Base-by-base conservation (phyloP, 2,113 vertebrate genomes). In the Haemorhous mexicanus region DNA sequence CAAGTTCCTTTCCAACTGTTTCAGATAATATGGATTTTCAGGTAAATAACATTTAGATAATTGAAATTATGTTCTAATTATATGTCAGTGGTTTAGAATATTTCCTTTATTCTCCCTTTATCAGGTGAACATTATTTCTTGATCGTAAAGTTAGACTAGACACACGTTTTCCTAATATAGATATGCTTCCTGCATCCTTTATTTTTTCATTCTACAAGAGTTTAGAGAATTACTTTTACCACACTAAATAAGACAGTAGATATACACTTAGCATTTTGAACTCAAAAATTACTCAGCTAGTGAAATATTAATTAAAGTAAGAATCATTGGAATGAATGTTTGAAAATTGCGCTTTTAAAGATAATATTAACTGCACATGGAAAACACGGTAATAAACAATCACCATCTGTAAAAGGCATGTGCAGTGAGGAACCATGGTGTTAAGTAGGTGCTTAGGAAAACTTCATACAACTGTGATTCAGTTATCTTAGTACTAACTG, bases 111-210 rank as follows among this genome's bases (percentile, higher is more conserved):
- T 26, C 13, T 66, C 8, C 7, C 63, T 84, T 69, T 44, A 35
- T 39, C 7, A 47, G 24, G 13, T 20, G 10, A 73, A 7, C 13
- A 16, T 21, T 28, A 69, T 66, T 78, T 52, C 26, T 2, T 3
- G 12, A 41, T 18, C 4, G 11, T 53, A 33, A 75, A 46, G 21
- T 47, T 80, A 62, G 6, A 59, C 7, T 21, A 75, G 17, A 66
- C 9, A 46, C 1, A 12, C 0, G 0, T 32, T 70, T 92, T 75
- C 22, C 27, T 87, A 41, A 70, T 41, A 58, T 1, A 62, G 10
- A 62, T 67, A 30, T 32, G 30, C 5, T 52, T 69, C 3, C 17
- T 0, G 0, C 15, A 37, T 4, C 0, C 26, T 44, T 80, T 75
- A 41, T 55, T 86, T 76, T 70, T 76, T 49, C 11, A 41, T 84